Evolutionary conservation across 2,113 vertebrate species (phyloP), one percentile per base, ranked within the genome.

Genomic region (Gallinago paraguaiae): DNA sequence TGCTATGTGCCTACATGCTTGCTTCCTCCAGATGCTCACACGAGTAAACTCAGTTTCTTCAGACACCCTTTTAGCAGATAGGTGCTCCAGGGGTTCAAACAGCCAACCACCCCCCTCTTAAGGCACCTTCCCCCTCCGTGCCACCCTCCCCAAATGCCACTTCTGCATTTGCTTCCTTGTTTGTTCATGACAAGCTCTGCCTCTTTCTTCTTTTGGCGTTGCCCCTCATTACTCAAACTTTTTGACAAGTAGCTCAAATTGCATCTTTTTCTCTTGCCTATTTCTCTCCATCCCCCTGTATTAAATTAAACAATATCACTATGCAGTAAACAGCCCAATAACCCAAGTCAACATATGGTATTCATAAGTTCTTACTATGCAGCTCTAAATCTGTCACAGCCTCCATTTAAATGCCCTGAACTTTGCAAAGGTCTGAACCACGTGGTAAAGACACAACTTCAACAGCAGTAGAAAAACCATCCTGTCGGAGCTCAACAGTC

Each of bases 271-370:
- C 72, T 67, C 48, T 74, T 17, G 2, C 60, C 41, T 46, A 20
- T 50, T 77, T 85, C 20, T 67, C 56, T 79, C 48, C 51, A 72
- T 20, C 8, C 10, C 30, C 51, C 37, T 65, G 30, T 83, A 88
- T 69, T 80, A 71, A 86, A 76, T 86, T 78, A 85, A 96, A 67
- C 35, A 90, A 68, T 56, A 81, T 53, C 41, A 63, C 71, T 77
- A 75, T 78, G 53, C 87, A 93, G 39, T 71, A 88, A 96, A 84
- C 68, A 96, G 60, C 33, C 18, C 48, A 41, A 88, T 75, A 94
- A 64, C 54, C 45, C 50, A 70, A 80, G 64, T 37, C 68, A 93
- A 61, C 82, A 76, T 64, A 76, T 50, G 41, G 48, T 79, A 93
- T 84, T 95, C 77, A 35, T 71, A 93, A 86, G 8, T 53, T 93